phyloP scores from a whole-genome alignment of 1,140 invertebrate species.

The Pseudomyrmex cubaensis region DNA sequence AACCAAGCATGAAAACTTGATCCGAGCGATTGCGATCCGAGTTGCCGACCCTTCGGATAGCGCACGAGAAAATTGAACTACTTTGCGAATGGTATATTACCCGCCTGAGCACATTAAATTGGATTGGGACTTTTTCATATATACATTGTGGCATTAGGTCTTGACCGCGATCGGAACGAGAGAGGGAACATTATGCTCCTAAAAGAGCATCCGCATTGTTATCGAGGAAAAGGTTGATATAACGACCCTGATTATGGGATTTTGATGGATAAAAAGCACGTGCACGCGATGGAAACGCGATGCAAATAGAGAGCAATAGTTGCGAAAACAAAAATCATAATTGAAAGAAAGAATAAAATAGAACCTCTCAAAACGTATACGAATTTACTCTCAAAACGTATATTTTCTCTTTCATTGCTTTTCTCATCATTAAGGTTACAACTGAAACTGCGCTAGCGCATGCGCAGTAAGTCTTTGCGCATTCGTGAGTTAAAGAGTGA shows the following conservation, averaged over 20 bases:
- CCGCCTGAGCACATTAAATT: slow-evolving; percentile 15
- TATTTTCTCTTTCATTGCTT: no score
- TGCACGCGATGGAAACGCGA: background rate
- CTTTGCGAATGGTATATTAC: slow-evolving; percentile 29
- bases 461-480: no score
- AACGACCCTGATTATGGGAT: background rate
- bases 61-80: slow-evolving; percentile 24
- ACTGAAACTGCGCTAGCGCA: no score
- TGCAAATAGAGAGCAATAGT: slow-evolving; percentile 17
- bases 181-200: background rate
- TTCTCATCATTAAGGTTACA: no score
- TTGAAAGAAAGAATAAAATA: background rate
- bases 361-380: no score
- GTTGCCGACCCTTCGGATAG: slow-evolving; percentile 10
- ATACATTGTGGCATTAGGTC: slow-evolving; percentile 27
- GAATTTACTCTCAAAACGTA: no score
- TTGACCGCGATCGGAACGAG: slow-evolving; percentile 1
- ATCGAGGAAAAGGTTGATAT: slow-evolving; percentile 39
- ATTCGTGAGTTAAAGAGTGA: no score
- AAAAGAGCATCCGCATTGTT: slow-evolving; percentile 23
- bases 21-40: slow-evolving; percentile 16
- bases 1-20: background rate
- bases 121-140: slow-evolving; percentile 31
- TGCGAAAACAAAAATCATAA: background rate
- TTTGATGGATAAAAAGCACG: background rate